phyloP scores from a whole-genome alignment of 2,888 invertebrate species.

The Yponomeuta evonymella region DNA sequence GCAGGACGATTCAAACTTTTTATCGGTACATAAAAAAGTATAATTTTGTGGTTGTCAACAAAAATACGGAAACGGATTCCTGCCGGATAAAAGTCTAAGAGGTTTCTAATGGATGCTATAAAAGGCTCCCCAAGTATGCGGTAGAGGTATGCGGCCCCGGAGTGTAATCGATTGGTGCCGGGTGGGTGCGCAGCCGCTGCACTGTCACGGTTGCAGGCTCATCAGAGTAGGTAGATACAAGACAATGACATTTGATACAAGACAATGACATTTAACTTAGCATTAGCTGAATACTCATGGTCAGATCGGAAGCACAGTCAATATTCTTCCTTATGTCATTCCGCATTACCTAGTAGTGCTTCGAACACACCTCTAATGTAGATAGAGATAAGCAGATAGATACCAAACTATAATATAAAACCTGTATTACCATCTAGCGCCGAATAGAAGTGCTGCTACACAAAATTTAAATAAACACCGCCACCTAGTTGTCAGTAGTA shows the following conservation, averaged over 20 bases:
- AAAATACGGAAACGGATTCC: not conserved
- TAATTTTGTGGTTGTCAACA: not conserved
- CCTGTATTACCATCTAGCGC: conserved; percentile 35
- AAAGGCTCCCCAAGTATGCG: conserved; percentile 36
- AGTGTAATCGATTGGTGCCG: conserved; percentile 58
- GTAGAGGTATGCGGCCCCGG: conserved; percentile 50
- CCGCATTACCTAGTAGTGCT: no score
- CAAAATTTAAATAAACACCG: not conserved
- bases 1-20: not conserved
- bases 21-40: not conserved
- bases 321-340: no score
- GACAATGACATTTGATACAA: not conserved
- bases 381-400: not conserved
- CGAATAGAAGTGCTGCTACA: conserved; percentile 22
- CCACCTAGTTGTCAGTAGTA: not conserved
- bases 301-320: no score
- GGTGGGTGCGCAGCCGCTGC: conserved; percentile 42
- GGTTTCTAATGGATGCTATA: conserved; percentile 4
- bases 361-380: no score
- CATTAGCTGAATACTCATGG: no score
- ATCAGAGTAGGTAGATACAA: not conserved
- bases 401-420: not conserved
- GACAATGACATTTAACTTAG: no score
- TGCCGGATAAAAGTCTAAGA: conserved; percentile 6
- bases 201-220: conserved; percentile 33